Evolutionary conservation across 2,888 invertebrate genomes (phyloP), one percentile per base, ranked within the genome.

Genomic region (Acleris sparsana): DNA sequence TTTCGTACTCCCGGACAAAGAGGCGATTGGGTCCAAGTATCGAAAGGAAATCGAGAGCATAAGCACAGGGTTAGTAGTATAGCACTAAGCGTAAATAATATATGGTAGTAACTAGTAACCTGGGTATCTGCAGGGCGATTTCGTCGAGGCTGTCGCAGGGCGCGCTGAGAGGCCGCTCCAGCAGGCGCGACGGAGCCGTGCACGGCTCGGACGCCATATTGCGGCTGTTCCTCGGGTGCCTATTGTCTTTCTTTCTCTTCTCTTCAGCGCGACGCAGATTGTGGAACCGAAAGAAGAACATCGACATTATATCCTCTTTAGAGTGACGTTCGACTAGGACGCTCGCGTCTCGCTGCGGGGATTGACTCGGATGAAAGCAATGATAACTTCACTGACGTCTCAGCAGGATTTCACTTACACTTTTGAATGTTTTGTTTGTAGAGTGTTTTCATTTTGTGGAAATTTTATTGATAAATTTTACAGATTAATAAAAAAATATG

Each of bases 271-370:
- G 95, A 89, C 96, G 97, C 86, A 96, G 94, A 93, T 97, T 97
- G 95, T 97, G 97, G 88, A 97, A 95, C 79, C 97, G 97, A 93
- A 97, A 97, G 96, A 97, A 97, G 95, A 97, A 97, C 95, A 97
- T 95, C 94, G 97, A 97, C 97, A 97, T 97, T 93, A 95, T 96
- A 93, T 80, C 76, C 70, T 56, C 66, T 69, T 75, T 74, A 60
- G 20, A 61, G 70, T 63, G 22, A 56, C 65, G 55, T 33, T 62
- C 53, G 44, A 44, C 49, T 63, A 63, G 53, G 62, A 53, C 64
- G 62, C 63, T 64, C 56, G 70, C 64, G 71, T 58, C 49, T 68
- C 56, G 68, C 56, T 64, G 29, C 62, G 53, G 66, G 55, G 65
- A 56, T 52, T 55, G 56, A 53, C 61, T 52, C 48, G 17, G 48